phyloP scores from a whole-genome alignment of 2,888 invertebrate genomes.

The Sepiola atlantica region DNA sequence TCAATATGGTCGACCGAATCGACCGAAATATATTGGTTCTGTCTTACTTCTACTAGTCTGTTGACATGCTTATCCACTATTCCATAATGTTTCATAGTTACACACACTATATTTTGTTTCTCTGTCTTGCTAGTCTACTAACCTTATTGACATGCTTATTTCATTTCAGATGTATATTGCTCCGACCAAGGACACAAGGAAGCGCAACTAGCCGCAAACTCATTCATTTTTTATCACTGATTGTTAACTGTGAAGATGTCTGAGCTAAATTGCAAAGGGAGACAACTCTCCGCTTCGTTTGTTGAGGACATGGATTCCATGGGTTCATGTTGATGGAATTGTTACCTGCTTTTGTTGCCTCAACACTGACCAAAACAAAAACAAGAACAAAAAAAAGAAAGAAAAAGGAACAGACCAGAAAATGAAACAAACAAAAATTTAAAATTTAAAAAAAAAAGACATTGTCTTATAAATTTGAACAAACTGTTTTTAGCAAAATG shows the following conservation, averaged over 20 bases:
- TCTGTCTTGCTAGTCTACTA: conserved; percentile 39
- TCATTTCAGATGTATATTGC: conserved; percentile 46
- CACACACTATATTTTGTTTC: background rate
- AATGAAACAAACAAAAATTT: background rate
- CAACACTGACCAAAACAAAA: background rate
- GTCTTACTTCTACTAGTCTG: too few species aligned
- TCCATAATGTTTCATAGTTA: too few species aligned
- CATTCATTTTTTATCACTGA: conserved; percentile 12
- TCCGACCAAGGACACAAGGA: conserved; percentile 38
- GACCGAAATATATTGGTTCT: too few species aligned
- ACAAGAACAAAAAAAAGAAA: background rate
- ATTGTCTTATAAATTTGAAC: background rate
- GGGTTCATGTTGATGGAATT: conserved; percentile 37
- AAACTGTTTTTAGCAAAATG: background rate
- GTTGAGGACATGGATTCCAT: background rate
- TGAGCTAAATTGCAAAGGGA: conserved; percentile 6
- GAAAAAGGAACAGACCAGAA: background rate
- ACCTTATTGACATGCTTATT: conserved; percentile 34
- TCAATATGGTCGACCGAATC: too few species aligned
- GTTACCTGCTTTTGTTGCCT: conserved; percentile 42
- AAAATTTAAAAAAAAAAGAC: background rate
- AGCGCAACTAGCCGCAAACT: conserved; percentile 37
- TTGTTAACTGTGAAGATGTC: conserved; percentile 24
- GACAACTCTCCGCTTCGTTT: background rate
- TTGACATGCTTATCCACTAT: too few species aligned